Evolutionary conservation across 2,888 invertebrate species (phyloP).

Genomic region (Chymomyza amoena): DNA sequence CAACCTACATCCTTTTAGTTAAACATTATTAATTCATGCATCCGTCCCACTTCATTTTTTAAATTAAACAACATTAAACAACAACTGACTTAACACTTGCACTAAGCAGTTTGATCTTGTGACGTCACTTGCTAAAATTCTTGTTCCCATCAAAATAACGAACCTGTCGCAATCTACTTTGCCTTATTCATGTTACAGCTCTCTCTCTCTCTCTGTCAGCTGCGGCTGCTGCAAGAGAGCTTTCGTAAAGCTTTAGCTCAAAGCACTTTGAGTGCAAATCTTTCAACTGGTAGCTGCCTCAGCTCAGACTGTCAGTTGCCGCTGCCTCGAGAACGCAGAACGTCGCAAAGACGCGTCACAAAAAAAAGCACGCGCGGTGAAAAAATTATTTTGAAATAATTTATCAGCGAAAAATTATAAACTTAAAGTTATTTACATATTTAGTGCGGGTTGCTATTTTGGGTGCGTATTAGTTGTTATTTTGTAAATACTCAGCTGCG

Average conservation of each 20-base stretch:
- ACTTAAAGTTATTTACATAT: conserved; percentile 23
- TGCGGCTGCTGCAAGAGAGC: conserved; percentile 55
- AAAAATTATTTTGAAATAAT: conserved; percentile 5
- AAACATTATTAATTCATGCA: no score
- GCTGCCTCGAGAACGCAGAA: conserved; percentile 37
- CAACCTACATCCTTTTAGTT: no score
- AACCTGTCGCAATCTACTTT: no score
- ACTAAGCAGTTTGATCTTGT: no score
- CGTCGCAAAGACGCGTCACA: conserved; percentile 32
- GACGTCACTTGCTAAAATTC: no score
- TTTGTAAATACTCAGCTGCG: not conserved
- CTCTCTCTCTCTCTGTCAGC: conserved; percentile 2
- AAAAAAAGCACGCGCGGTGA: conserved; percentile 8
- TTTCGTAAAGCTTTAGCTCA: conserved; percentile 61
- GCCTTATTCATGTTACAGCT: not conserved
- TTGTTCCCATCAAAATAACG: no score
- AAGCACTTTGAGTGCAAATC: conserved; percentile 24
- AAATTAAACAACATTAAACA: no score
- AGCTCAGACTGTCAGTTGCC: conserved; percentile 50
- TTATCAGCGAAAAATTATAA: conserved; percentile 17
- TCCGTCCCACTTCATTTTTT: no score
- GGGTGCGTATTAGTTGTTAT: conserved; percentile 52
- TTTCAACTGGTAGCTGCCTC: conserved; percentile 24
- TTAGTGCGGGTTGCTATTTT: conserved; percentile 16
- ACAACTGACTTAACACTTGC: no score